Evolutionary conservation across 2,113 vertebrate species (phyloP).

Genomic region (Takifugu bimaculatus): DNA sequence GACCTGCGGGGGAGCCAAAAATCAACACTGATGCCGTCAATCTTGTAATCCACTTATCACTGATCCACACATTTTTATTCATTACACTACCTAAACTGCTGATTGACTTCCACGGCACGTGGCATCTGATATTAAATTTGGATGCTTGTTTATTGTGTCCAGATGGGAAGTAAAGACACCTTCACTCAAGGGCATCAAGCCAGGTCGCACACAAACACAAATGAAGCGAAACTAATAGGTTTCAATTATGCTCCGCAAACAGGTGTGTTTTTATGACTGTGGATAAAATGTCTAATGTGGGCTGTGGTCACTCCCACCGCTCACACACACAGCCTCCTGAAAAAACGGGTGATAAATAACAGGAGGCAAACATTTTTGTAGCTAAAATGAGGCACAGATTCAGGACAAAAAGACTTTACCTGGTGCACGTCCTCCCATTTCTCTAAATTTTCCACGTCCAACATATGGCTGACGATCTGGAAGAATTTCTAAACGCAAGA

Average conservation of each 20-base stretch:
- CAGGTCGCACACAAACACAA: not conserved
- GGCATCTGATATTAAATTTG: conserved; percentile 17
- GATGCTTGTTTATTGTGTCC: conserved; percentile 37
- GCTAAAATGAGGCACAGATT: not conserved
- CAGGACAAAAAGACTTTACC: conserved; percentile 70
- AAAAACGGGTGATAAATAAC: too few species aligned
- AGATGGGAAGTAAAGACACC: conserved; percentile 51
- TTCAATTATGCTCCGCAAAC: conserved; percentile 18
- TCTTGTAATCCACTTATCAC: conserved; percentile 13
- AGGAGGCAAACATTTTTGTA: too few species aligned
- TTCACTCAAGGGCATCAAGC: conserved; percentile 29
- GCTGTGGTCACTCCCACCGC: not conserved
- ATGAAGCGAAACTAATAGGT: conserved; percentile 5
- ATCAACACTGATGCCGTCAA: not conserved
- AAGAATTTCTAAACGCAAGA: conserved; percentile 87
- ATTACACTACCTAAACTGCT: conserved; percentile 10
- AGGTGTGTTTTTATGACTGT: conserved; percentile 39
- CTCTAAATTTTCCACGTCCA: conserved; percentile 90
- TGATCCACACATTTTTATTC: conserved; percentile 19
- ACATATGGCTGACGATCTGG: conserved; percentile 97
- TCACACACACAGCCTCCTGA: too few species aligned
- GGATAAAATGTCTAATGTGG: conserved; percentile 22
- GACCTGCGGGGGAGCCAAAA: conserved; percentile 72
- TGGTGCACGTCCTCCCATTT: conserved; percentile 97
- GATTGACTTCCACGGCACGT: conserved; percentile 12